Evolutionary conservation across 2,797 vertebrate species (phyloP).

Genomic region (Sebastes goodei): DNA sequence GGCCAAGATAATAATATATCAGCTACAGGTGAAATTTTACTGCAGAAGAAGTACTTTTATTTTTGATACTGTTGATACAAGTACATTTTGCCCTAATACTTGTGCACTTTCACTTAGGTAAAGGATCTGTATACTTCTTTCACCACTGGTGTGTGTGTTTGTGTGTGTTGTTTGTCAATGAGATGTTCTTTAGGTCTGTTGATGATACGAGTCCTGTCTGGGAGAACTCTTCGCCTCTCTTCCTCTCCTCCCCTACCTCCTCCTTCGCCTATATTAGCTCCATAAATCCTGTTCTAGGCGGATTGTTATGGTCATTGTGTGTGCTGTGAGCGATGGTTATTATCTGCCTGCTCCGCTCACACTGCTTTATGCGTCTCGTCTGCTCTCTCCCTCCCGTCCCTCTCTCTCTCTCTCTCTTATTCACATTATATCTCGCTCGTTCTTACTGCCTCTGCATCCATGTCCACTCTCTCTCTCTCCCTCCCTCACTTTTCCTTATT

Average conservation of each 20-base stretch:
- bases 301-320: slow-evolving; percentile 86
- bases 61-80: background rate
- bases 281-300: slow-evolving; percentile 82
- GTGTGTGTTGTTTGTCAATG: slow-evolving; percentile 45
- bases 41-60: background rate
- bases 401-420: slow-evolving; percentile 29
- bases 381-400: slow-evolving; percentile 42
- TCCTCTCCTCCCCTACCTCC: slow-evolving; percentile 55
- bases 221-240: slow-evolving; percentile 39
- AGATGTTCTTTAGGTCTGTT: slow-evolving; percentile 54
- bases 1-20: background rate
- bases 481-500: slow-evolving; percentile 41
- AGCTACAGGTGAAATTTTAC: background rate
- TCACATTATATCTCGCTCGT: slow-evolving; percentile 23
- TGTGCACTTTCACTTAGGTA: background rate
- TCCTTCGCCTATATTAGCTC: slow-evolving; percentile 77
- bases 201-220: slow-evolving; percentile 48
- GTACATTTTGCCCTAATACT: background rate
- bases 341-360: slow-evolving; percentile 75
- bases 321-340: slow-evolving; percentile 85
- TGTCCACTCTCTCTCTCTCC: slow-evolving; percentile 22
- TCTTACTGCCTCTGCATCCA: slow-evolving; percentile 25
- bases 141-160: background rate
- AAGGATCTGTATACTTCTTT: background rate
- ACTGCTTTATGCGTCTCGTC: slow-evolving; percentile 80